phyloP scores from a whole-genome alignment of 2,888 invertebrate species.

The Standfussiana lucernea region DNA sequence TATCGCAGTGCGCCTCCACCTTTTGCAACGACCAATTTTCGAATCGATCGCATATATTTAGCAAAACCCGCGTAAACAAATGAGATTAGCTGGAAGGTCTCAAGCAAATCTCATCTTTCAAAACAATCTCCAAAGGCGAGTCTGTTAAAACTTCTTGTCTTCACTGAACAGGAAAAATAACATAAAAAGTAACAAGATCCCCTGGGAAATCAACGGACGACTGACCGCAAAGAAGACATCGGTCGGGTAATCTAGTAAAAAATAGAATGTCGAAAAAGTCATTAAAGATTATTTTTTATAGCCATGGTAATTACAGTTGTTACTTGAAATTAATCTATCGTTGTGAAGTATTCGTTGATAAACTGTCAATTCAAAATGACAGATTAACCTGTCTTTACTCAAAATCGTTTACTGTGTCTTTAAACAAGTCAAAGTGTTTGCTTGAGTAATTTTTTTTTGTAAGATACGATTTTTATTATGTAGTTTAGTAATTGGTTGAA shows the following conservation, averaged over 20 bases:
- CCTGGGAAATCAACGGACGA: slow-evolving; percentile 44
- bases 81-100: no score
- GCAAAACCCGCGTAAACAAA: no score
- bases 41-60: no score
- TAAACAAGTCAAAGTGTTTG: no score
- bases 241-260: slow-evolving; percentile 30
- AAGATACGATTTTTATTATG: no score
- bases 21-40: no score
- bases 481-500: no score
- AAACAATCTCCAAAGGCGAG: background rate
- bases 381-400: no score
- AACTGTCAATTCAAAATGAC: background rate
- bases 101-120: background rate
- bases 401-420: no score
- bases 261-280: slow-evolving; percentile 19
- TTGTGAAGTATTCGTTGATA: background rate
- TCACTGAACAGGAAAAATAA: slow-evolving; percentile 24
- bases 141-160: slow-evolving; percentile 7
- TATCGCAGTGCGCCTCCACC: no score
- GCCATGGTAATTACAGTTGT: background rate
- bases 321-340: background rate
- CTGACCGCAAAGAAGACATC: slow-evolving; percentile 44
- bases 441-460: no score
- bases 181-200: slow-evolving; percentile 19
- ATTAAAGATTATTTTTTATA: slow-evolving; percentile 33